Percentiles rank a stretch among this genome's conserved stretches.
phyloP scores from a whole-genome alignment of 2,797 vertebrate genomes.

The Masticophis lateralis region DNA sequence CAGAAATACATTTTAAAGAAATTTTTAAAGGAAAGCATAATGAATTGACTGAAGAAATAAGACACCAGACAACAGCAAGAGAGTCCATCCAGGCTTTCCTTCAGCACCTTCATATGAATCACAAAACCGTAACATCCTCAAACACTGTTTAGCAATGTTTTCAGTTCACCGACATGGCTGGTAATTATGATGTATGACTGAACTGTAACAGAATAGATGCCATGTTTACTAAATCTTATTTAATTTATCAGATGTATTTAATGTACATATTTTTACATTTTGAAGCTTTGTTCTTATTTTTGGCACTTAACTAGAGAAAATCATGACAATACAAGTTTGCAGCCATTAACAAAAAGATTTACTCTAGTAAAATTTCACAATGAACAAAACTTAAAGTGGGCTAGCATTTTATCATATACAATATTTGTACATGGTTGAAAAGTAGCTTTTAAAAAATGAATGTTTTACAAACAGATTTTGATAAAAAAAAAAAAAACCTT shows the following conservation, averaged over 20 bases:
- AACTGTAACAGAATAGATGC: conserved; percentile 17
- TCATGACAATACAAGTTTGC: conserved; percentile 33
- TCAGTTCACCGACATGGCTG: conserved; percentile 29
- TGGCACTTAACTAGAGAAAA: conserved; percentile 41
- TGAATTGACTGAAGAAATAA: conserved; percentile 72
- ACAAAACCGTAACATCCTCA: conserved; percentile 48
- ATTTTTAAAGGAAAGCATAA: conserved; percentile 74
- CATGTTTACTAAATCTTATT: not conserved
- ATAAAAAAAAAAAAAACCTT: conserved; percentile 50
- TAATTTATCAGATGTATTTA: conserved; percentile 28
- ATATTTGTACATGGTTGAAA: conserved; percentile 66
- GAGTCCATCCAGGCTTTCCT: conserved; percentile 82
- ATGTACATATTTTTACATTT: conserved; percentile 8
- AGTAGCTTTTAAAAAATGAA: conserved; percentile 52
- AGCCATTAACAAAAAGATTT: conserved; percentile 48
- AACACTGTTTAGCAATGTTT: conserved; percentile 18
- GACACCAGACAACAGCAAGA: conserved; percentile 76
- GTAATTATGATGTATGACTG: conserved; percentile 13
- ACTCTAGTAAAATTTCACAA: not conserved
- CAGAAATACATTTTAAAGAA: conserved; percentile 73
- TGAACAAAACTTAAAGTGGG: not conserved
- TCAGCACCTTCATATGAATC: conserved; percentile 61
- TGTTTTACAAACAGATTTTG: conserved; percentile 58
- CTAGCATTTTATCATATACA: conserved; percentile 62
- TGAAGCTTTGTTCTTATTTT: conserved; percentile 22